These are phyloP conservation scores for Phenacoccus solenopsis DNA, from an alignment of 1,140 invertebrate genomes.

Conservation along the genomic window DNA sequence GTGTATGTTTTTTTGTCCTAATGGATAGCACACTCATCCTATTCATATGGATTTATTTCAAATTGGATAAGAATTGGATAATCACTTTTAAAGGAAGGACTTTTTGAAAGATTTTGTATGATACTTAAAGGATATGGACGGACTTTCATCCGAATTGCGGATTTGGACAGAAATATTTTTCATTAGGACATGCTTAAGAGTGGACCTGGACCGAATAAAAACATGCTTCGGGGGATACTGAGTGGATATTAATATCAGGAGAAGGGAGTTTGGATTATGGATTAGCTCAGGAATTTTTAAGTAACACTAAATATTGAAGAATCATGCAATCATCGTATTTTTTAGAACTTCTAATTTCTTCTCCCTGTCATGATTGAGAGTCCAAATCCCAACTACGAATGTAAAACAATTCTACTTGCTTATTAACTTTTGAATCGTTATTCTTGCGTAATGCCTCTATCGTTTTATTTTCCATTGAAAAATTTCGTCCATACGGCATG, in stretches of 20 bases:
- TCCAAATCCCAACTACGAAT: not conserved
- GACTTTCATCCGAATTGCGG: conserved; percentile 11
- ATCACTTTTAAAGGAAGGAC: conserved; percentile 1
- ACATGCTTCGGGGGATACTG: not conserved
- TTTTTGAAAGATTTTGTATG: not conserved
- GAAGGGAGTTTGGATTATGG: conserved; percentile 9
- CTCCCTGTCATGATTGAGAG: not conserved
- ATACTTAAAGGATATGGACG: conserved; percentile 8
- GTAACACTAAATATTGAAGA: not conserved
- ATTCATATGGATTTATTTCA: not conserved
- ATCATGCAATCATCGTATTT: not conserved
- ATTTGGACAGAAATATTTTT: conserved; percentile 14
- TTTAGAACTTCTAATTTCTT: not conserved
- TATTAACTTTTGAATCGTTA: too few species aligned
- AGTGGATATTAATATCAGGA: not conserved
- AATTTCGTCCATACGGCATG: too few species aligned
- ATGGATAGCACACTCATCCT: conserved; percentile 16
- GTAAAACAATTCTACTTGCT: too few species aligned
- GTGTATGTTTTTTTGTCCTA: conserved; percentile 14
- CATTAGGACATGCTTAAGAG: conserved; percentile 2
- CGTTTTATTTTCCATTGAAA: too few species aligned
- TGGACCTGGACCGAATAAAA: conserved; percentile 4
- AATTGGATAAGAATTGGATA: conserved; percentile 10
- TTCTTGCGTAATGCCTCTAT: too few species aligned
- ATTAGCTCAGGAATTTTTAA: not conserved